Base-by-base conservation (phyloP, 2,113 vertebrate genomes). In the Eptatretus burgeri region DNA sequence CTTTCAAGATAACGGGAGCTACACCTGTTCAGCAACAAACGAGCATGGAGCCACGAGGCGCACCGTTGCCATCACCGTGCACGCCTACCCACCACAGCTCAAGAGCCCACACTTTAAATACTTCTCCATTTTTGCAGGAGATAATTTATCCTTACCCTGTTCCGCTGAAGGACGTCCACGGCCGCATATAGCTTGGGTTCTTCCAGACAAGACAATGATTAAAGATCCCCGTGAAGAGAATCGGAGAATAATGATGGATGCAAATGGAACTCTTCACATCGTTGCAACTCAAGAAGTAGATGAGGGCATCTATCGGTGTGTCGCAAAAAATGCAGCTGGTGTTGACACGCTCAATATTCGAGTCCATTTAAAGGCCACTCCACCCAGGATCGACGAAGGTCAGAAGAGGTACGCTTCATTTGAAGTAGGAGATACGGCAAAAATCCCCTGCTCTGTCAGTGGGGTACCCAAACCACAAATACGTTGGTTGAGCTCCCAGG, bases 221-320 rank as follows among this genome's bases (percentile, higher is more conserved):
- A 67, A 68, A 20, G 81, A 84, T 51, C 75, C 82, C 10, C 84
- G 80, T 0, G 73, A 91, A 14, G 69, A 69, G 64, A 80, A 93
- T 66, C 73, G 66, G 20, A 75, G 76, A 13, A 77, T 73, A 1
- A 69, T 70, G 3, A 80, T 88, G 63, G 85, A 87, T 68, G 81
- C 81, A 51, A 93, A 93, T 13, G 88, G 88, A 5, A 93, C 88
- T 1, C 79, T 93, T 1, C 73, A 77, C 64, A 19, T 60, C n/a
- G n/a, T 11, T n/a, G 56, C 56, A 19, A 19, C 10, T 17, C n/a
- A 10, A 19, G 10, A 19, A 19, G 56, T 10, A 19, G 56, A 60
- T 11, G 56, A 60, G 56, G 56, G 56, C 56, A 19, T 2, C 56
- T 60, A 60, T 20, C n/a, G n/a, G 56, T 60, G 56, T 20, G 56